Percentiles rank a stretch among this genome's conserved stretches.
These are phyloP conservation scores for Eupithecia subfuscata DNA, from an alignment of 2,888 invertebrate genomes.

Conservation along the genomic window DNA sequence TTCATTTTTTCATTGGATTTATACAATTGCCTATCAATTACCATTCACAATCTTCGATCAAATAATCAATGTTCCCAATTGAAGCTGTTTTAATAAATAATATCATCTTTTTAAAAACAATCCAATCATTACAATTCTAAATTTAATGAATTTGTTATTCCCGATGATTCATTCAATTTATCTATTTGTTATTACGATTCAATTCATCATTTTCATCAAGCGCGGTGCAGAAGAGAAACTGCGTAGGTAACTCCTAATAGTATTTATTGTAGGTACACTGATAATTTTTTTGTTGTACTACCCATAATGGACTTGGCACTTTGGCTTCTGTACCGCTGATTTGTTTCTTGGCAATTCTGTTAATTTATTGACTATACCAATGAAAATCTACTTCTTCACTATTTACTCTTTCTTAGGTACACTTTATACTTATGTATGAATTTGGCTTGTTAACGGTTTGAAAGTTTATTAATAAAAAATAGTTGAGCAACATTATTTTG, in stretches of 20 bases:
- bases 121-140: conserved; percentile 63
- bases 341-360: conserved; percentile 52
- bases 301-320: not conserved
- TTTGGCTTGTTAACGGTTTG: conserved; percentile 38
- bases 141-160: conserved; percentile 71
- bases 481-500: conserved; percentile 45
- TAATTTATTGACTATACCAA: conserved; percentile 57
- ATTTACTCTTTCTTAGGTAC: conserved; percentile 28
- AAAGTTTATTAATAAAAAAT: conserved; percentile 52
- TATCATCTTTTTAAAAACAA: conserved; percentile 58
- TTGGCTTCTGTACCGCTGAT: conserved; percentile 15
- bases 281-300: not conserved
- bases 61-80: conserved; percentile 20
- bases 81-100: conserved; percentile 53
- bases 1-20: conserved; percentile 73
- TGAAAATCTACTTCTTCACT: conserved; percentile 63
- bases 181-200: conserved; percentile 49
- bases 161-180: conserved; percentile 58
- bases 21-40: conserved; percentile 41
- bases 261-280: not conserved
- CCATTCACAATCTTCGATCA: conserved; percentile 31
- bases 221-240: conserved; percentile 12
- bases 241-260: not conserved
- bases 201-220: conserved; percentile 45
- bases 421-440: conserved; percentile 31